These are phyloP conservation scores for Synchiropus splendidus DNA, from an alignment of 2,113 vertebrate genomes.

Conservation along the genomic window DNA sequence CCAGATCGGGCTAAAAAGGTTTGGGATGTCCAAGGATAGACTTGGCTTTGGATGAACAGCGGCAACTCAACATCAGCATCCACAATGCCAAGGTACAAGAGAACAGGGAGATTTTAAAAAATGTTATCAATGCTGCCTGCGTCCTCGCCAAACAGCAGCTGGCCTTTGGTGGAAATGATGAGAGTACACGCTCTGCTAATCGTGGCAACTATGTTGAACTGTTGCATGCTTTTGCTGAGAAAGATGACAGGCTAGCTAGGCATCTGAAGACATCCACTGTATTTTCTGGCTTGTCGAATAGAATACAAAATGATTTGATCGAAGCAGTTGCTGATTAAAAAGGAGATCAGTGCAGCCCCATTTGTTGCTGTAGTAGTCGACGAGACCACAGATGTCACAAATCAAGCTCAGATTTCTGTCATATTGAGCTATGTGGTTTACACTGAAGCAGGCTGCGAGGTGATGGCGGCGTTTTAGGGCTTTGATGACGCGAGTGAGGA, in stretches of 20 bases:
- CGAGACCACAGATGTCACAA: constrained; percentile 5
- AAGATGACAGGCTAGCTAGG: too few relatives aligned
- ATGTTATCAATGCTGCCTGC: too few relatives aligned
- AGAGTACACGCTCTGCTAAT: too few relatives aligned
- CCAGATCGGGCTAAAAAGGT: too few relatives aligned
- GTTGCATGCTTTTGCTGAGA: neutral
- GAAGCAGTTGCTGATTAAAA: too few relatives aligned
- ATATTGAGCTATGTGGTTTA: constrained; percentile 1
- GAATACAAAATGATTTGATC: too few relatives aligned
- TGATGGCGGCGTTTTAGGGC: constrained; percentile 9
- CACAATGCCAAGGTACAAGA: neutral
- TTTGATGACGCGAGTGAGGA: constrained; percentile 2
- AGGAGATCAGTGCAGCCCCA: too few relatives aligned
- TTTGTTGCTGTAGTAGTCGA: constrained; percentile 2
- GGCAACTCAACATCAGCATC: neutral
- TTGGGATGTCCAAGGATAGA: neutral
- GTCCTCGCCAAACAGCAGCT: neutral
- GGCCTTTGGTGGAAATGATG: neutral
- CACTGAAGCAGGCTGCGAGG: neutral
- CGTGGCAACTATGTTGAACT: too few relatives aligned
- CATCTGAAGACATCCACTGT: neutral
- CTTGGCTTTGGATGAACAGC: neutral
- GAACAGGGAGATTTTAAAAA: neutral
- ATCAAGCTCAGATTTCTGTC: constrained; percentile 5
- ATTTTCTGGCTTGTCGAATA: neutral